These are phyloP conservation scores for Sepioteuthis lessoniana DNA, from an alignment of 2,888 invertebrate genomes.

Conservation along the genomic window DNA sequence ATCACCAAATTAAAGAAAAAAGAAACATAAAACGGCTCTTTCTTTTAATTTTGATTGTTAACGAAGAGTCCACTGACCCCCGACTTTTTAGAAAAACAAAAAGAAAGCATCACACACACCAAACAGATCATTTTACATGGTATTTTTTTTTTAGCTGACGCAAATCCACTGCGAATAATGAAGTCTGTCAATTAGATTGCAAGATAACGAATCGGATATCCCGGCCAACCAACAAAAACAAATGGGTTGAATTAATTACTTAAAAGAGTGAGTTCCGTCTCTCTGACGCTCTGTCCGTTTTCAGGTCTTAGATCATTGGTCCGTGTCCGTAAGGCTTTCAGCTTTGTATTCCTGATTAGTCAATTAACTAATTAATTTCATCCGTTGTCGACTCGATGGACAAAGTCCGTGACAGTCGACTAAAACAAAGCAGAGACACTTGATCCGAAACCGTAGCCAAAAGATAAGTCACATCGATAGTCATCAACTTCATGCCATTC, in stretches of 20 bases:
- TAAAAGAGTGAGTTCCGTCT: background rate
- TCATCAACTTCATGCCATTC: no score
- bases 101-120: no score
- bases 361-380: background rate
- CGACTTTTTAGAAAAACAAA: no score
- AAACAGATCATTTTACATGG: no score
- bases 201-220: background rate
- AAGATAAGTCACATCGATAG: no score
- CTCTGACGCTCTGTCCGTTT: background rate
- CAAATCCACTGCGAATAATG: background rate
- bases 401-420: background rate
- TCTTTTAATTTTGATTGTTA: no score
- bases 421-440: no score
- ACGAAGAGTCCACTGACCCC: no score
- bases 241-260: background rate
- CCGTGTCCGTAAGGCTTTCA: background rate
- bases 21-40: no score
- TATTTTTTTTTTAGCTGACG: background rate
- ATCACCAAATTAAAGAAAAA: no score
- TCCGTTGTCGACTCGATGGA: background rate
- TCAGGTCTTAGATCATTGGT: background rate
- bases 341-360: background rate
- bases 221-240: background rate
- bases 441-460: no score
- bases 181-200: background rate